These are phyloP conservation scores for Corythornis madagascariensis DNA, from an alignment of 2,113 vertebrate species.

Conservation along the genomic window DNA sequence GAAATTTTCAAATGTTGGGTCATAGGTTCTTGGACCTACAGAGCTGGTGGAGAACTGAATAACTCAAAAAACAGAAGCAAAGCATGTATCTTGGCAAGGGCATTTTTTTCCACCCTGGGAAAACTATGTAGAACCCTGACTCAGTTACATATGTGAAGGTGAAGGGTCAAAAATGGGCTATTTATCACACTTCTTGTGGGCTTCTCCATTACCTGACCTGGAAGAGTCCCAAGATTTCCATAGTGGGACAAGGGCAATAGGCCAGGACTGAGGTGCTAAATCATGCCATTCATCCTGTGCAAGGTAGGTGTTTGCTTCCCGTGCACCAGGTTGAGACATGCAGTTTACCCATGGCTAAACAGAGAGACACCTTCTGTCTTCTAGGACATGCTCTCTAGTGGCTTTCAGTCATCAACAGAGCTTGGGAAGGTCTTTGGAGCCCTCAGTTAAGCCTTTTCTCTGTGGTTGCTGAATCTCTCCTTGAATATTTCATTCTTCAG, in stretches of 20 bases:
- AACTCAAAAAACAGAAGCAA: not conserved
- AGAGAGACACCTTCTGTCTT: not conserved
- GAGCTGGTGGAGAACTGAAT: not conserved
- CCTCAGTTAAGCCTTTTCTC: not conserved
- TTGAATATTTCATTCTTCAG: not conserved
- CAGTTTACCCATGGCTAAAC: not conserved
- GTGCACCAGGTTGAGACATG: not conserved
- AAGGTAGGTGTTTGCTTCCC: constrained; percentile 37
- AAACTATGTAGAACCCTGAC: not conserved
- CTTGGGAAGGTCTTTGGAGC: not conserved
- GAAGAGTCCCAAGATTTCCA: not conserved
- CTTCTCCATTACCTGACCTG: not conserved
- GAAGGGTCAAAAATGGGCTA: not conserved
- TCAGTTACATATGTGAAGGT: not conserved
- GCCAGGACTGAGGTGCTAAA: not conserved
- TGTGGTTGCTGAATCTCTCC: not conserved
- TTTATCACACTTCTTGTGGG: not conserved
- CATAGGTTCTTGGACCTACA: not conserved
- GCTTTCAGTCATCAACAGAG: not conserved
- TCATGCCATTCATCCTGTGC: not conserved
- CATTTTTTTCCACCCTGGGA: not conserved
- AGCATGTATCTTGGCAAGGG: not conserved
- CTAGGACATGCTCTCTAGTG: not conserved
- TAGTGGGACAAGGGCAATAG: not conserved
- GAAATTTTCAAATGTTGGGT: not conserved